Conservation (phyloP, 2,797 vertebrate species). For the Fringilla coelebs region DNA sequence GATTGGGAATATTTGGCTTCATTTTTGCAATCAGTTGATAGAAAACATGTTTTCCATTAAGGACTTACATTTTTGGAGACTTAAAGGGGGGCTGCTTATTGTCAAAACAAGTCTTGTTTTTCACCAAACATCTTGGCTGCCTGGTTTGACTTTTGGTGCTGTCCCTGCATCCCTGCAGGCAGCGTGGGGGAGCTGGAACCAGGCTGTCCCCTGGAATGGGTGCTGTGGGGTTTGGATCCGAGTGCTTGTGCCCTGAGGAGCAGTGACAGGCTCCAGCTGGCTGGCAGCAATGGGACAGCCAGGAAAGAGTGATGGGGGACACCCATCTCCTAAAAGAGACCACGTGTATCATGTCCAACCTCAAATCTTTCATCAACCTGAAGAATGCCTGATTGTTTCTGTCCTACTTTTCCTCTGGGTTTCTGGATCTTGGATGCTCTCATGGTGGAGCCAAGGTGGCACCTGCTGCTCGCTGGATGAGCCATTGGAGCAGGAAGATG, state of each 20-base stretch:
- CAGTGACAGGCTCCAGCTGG: not conserved
- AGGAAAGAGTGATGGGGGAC: not conserved
- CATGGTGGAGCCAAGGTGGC: not conserved
- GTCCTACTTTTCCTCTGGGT: not conserved
- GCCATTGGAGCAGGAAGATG: not conserved
- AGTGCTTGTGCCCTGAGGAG: not conserved
- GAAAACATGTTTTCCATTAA: not conserved
- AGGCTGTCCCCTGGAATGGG: not conserved
- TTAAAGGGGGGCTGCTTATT: not conserved
- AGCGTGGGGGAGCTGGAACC: not conserved
- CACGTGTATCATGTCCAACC: fast-evolving
- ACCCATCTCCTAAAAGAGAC: not conserved
- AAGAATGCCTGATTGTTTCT: not conserved
- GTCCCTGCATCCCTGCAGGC: not conserved
- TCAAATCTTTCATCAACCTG: not conserved
- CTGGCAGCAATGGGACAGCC: not conserved
- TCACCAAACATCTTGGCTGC: not conserved
- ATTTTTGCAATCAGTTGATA: not conserved
- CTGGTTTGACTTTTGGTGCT: not conserved
- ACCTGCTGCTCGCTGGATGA: fast-evolving
- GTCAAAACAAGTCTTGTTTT: not conserved
- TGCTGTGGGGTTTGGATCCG: not conserved
- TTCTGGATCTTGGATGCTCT: not conserved
- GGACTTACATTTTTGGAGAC: not conserved
- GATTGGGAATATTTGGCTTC: not conserved